Percentiles rank a stretch among this genome's conserved stretches.
phyloP scores from a whole-genome alignment of 2,113 vertebrate genomes.

The Myxocyprinus asiaticus region DNA sequence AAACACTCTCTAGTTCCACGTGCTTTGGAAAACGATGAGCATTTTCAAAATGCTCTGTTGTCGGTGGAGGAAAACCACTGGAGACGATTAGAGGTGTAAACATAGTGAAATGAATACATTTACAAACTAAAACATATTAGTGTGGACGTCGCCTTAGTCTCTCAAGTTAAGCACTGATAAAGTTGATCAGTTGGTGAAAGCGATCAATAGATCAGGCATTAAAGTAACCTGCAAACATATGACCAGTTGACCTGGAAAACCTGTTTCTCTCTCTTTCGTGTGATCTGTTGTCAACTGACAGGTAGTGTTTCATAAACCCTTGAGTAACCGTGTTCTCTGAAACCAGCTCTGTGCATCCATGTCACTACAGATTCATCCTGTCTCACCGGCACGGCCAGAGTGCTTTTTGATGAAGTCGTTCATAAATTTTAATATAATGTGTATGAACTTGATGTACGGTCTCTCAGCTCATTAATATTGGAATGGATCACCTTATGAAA shows the following conservation, averaged over 20 bases:
- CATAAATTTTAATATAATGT: conserved; percentile 98
- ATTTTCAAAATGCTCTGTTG: too few species aligned
- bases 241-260: conserved; percentile 84
- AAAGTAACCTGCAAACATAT: too few species aligned
- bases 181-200: too few species aligned
- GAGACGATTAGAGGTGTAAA: too few species aligned
- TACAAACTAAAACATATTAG: too few species aligned
- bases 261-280: conserved; percentile 84
- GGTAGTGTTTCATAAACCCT: conserved; percentile 97
- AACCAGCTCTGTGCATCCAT: conserved; percentile 91
- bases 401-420: conserved; percentile 98
- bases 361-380: conserved; percentile 92
- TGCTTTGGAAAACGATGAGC: too few species aligned
- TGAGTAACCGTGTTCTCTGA: conserved; percentile 85
- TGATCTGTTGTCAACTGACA: conserved; percentile 94
- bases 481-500: conserved; percentile 77
- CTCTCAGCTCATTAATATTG: conserved; percentile 94
- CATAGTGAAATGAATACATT: too few species aligned
- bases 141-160: too few species aligned
- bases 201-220: too few species aligned
- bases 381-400: conserved; percentile 83
- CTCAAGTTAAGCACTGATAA: too few species aligned
- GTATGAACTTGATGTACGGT: conserved; percentile 91
- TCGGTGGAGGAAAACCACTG: too few species aligned
- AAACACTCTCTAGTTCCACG: too few species aligned